A percentile compares a stretch with the other conserved stretches of the same genome.
Evolutionary conservation across 2,797 vertebrate genomes (phyloP).

Genomic region (Vipera latastei): DNA sequence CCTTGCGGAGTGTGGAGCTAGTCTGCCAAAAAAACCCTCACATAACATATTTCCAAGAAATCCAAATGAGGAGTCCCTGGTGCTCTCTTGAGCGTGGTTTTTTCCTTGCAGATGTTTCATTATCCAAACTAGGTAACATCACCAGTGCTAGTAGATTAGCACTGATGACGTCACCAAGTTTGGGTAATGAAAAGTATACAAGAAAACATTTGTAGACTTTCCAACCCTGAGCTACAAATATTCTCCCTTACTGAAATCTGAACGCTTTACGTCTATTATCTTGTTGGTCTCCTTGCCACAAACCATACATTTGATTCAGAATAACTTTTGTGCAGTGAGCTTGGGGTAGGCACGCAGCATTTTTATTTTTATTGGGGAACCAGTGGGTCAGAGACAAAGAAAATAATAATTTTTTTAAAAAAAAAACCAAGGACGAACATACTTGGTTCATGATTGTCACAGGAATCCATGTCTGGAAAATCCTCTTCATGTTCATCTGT

Average conservation of each 20-base stretch:
- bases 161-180: background rate
- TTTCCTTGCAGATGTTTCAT: background rate
- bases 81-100: background rate
- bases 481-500: slow-evolving; percentile 79
- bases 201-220: no score
- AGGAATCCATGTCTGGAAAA: slow-evolving; percentile 81
- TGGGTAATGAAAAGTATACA: no score
- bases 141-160: background rate
- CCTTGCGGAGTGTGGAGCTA: no score
- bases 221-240: no score
- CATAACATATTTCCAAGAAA: background rate
- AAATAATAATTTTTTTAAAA: background rate
- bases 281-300: background rate
- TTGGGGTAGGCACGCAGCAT: background rate
- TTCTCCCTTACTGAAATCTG: no score
- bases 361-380: background rate
- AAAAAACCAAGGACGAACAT: slow-evolving; percentile 41
- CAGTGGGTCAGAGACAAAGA: background rate
- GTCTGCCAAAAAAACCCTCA: background rate
- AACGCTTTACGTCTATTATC: background rate
- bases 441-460: slow-evolving; percentile 83
- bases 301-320: background rate
- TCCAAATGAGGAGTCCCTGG: background rate
- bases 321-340: background rate
- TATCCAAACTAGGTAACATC: background rate